These are phyloP conservation scores for Callionymus lyra DNA, from an alignment of 2,113 vertebrate species.

Conservation along the genomic window DNA sequence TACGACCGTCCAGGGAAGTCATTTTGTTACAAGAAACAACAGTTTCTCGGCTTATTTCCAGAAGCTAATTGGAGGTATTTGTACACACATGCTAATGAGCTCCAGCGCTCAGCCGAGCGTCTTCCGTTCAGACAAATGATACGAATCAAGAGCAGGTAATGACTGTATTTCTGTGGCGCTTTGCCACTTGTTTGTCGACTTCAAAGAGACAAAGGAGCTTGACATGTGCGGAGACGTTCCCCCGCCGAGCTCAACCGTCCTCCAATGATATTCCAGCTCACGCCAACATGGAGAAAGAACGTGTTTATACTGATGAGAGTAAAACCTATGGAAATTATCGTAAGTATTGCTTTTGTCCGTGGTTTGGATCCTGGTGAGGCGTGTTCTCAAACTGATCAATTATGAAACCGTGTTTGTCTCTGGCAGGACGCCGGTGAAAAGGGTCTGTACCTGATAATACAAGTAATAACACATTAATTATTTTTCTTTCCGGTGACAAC, in stretches of 20 bases:
- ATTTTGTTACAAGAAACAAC: no score
- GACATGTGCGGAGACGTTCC: conserved; percentile 48
- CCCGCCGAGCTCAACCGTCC: conserved; percentile 38
- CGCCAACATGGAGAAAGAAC: conserved; percentile 56
- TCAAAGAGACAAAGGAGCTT: conserved; percentile 44
- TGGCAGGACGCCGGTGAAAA: no score
- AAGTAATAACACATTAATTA: no score
- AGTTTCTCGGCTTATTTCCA: no score
- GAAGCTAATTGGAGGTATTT: no score
- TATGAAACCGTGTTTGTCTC: no score
- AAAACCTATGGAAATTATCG: conserved; percentile 50
- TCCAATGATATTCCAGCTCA: conserved; percentile 55
- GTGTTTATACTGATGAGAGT: conserved; percentile 56
- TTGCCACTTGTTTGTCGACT: conserved; percentile 39
- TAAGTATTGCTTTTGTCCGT: conserved; percentile 9
- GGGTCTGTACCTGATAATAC: no score
- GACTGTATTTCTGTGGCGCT: conserved; percentile 30
- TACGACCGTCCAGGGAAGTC: no score
- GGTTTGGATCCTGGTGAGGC: no score
- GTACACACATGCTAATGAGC: no score
- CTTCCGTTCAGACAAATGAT: conserved; percentile 28
- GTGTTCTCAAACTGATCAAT: no score
- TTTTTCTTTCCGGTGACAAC: no score
- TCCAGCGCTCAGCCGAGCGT: conserved; percentile 1
- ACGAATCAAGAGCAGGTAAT: conserved; percentile 42